Evolutionary conservation across 2,113 vertebrate species (phyloP).

Genomic region (Scomber colias): DNA sequence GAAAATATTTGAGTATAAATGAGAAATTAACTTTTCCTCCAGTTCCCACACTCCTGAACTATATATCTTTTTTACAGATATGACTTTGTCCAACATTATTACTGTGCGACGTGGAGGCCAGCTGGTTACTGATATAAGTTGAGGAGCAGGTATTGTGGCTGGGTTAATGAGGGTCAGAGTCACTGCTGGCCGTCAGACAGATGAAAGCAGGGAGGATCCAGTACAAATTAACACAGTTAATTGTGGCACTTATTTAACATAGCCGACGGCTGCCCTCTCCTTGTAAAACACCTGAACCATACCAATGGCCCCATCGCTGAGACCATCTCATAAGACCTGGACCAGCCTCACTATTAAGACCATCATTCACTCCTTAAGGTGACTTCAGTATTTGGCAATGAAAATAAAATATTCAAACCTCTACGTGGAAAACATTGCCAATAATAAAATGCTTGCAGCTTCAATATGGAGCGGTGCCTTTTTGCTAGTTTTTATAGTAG

Average conservation of each 20-base stretch:
- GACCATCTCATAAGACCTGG: constrained; percentile 23
- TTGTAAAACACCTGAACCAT: constrained; percentile 61
- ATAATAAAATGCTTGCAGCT: background rate
- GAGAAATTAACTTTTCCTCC: constrained; percentile 19
- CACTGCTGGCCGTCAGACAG: constrained; percentile 44
- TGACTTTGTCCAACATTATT: constrained; percentile 44
- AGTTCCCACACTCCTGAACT: background rate
- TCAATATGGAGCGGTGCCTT: background rate
- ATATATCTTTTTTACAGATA: constrained; percentile 3
- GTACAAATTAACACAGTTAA: constrained; percentile 61
- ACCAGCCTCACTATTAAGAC: constrained; percentile 11
- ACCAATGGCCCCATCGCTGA: constrained; percentile 22
- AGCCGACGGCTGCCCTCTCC: constrained; percentile 46
- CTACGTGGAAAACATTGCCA: too few relatives aligned
- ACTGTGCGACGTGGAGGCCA: constrained; percentile 13
- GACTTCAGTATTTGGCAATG: background rate
- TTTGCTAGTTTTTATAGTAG: too few relatives aligned
- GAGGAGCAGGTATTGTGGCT: constrained; percentile 53
- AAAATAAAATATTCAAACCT: background rate
- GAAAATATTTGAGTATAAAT: constrained; percentile 44
- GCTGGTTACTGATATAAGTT: constrained; percentile 63
- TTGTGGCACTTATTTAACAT: constrained; percentile 58
- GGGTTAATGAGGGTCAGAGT: constrained; percentile 75
- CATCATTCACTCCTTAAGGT: background rate
- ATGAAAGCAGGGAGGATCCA: constrained; percentile 35